phyloP scores from a whole-genome alignment of 1,140 invertebrate species.

The Ips nitidus region DNA sequence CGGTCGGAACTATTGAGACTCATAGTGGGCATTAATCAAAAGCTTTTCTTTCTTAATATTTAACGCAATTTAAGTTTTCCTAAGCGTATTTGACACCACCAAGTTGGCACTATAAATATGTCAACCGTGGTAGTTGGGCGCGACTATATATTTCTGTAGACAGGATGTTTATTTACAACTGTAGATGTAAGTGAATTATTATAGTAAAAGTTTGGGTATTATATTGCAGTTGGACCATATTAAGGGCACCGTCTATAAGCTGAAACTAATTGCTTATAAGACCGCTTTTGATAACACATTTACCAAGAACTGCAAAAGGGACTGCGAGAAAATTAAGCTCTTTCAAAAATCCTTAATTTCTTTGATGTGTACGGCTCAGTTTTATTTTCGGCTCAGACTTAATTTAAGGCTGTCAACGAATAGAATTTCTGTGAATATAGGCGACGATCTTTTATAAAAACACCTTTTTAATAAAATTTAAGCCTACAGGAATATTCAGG shows the following conservation, averaged over 20 bases:
- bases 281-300: too few species aligned
- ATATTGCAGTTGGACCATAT: too few species aligned
- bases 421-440: constrained; percentile 9
- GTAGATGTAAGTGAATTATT: too few species aligned
- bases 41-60: constrained; percentile 17
- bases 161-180: constrained; percentile 28
- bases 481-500: too few species aligned
- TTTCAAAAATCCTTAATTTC: constrained; percentile 1
- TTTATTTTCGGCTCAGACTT: constrained; percentile 11
- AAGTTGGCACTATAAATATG: constrained; percentile 29
- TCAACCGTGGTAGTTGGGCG: constrained; percentile 21
- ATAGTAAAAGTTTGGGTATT: too few species aligned
- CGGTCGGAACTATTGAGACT: background rate
- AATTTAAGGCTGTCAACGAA: constrained; percentile 8
- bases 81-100: constrained; percentile 19
- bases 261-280: too few species aligned
- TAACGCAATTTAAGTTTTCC: constrained; percentile 25
- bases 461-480: too few species aligned
- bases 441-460: too few species aligned
- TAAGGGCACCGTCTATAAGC: too few species aligned
- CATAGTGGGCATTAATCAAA: constrained; percentile 20
- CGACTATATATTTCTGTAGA: constrained; percentile 21
- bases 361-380: constrained; percentile 10
- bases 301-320: too few species aligned
- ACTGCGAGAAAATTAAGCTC: background rate